Conservation (phyloP, 2,113 vertebrate genomes). For the Galbula dea region DNA sequence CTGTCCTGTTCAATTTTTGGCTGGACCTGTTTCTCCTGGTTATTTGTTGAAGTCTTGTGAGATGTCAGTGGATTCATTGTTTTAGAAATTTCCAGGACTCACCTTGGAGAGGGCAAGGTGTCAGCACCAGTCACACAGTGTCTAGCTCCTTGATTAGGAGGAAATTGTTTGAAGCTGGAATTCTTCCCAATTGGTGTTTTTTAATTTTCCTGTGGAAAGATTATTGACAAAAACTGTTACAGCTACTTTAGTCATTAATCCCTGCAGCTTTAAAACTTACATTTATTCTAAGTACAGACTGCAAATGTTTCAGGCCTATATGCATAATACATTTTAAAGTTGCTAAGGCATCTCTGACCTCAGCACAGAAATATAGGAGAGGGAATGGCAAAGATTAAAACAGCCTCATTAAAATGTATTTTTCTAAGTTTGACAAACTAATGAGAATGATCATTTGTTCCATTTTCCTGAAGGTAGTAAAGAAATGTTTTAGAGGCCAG, state of each 20-base stretch:
- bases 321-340: background rate
- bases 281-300: background rate
- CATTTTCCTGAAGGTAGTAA: background rate
- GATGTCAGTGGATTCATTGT: background rate
- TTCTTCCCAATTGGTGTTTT: background rate
- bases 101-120: background rate
- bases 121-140: background rate
- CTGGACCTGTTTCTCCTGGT: background rate
- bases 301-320: background rate
- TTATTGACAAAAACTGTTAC: background rate
- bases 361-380: background rate
- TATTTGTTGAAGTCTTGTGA: background rate
- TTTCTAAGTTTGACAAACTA: background rate
- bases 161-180: background rate
- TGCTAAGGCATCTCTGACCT: background rate
- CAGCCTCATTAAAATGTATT: background rate
- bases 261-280: background rate
- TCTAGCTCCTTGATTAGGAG: background rate
- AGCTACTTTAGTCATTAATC: background rate
- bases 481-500: background rate
- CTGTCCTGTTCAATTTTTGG: accelerated
- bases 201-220: background rate
- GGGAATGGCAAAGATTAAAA: background rate
- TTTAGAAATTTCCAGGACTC: background rate
- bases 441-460: background rate